A percentile compares a stretch with the other conserved stretches of the same genome.
phyloP scores from a whole-genome alignment of 35 echinoderm and acorn worm genomes.

The Ophioderma brevispina region DNA sequence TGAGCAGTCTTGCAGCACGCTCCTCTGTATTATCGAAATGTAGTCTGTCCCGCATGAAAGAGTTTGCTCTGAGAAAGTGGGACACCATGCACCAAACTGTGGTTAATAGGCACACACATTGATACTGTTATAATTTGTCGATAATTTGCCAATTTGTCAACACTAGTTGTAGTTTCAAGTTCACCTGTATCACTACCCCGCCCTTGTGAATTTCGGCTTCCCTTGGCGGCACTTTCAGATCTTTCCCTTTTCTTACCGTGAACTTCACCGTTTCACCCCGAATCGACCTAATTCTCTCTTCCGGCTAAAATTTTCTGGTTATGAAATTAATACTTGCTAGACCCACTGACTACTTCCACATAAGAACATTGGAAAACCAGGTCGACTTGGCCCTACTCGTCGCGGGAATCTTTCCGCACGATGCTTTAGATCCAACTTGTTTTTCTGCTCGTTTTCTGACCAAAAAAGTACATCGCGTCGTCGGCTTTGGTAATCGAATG shows the following conservation, averaged over 20 bases:
- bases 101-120: background rate
- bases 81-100: too few species aligned
- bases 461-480: background rate
- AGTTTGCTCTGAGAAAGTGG: too few species aligned
- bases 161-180: background rate
- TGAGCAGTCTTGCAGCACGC: too few species aligned
- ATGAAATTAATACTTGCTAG: constrained; percentile 7
- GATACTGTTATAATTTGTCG: background rate
- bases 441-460: background rate
- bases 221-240: background rate
- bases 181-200: background rate
- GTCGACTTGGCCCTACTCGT: background rate
- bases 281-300: background rate
- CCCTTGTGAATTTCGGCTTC: background rate
- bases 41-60: too few species aligned
- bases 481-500: background rate
- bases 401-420: background rate
- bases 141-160: background rate
- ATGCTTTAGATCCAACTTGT: background rate
- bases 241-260: background rate
- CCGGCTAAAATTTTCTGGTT: background rate
- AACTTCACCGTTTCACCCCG: background rate
- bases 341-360: background rate
- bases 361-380: background rate
- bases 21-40: too few species aligned